Conservation (phyloP, 1,140 invertebrate genomes). For the Aporrectodea caliginosa region DNA sequence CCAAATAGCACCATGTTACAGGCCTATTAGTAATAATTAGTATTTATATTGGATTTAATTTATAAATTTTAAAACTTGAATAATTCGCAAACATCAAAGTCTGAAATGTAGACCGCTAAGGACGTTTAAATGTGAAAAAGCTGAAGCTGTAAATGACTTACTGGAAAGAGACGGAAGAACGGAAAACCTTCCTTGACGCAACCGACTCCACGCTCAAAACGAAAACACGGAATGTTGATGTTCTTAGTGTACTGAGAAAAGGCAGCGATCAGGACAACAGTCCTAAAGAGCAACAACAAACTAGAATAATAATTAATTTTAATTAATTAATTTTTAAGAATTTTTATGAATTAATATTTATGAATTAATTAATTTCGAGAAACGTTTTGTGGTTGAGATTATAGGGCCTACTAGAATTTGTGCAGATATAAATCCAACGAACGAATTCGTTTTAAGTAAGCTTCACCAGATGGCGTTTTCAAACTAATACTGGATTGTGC, state of each 20-base stretch:
- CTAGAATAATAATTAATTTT: not conserved
- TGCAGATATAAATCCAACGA: not conserved
- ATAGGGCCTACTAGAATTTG: not conserved
- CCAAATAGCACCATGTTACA: too few relatives aligned
- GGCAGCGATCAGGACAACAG: slow-evolving; percentile 21
- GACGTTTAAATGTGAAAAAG: not conserved
- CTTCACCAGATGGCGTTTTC: too few relatives aligned
- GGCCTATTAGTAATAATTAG: too few relatives aligned
- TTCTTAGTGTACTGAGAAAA: slow-evolving; percentile 32
- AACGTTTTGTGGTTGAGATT: not conserved
- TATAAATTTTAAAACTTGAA: not conserved
- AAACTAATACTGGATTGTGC: too few relatives aligned
- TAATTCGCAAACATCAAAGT: not conserved
- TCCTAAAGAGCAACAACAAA: slow-evolving; percentile 19
- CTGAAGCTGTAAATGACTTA: not conserved
- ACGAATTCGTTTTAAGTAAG: too few relatives aligned
- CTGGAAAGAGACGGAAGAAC: slow-evolving; percentile 30
- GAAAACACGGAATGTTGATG: slow-evolving; percentile 18
- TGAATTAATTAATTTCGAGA: not conserved
- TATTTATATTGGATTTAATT: too few relatives aligned
- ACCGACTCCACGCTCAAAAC: slow-evolving; percentile 25
- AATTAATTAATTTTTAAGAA: too few relatives aligned
- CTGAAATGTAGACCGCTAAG: not conserved
- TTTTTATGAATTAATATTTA: not conserved
- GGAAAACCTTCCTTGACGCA: slow-evolving; percentile 37